These are phyloP conservation scores for Drosophila kuntzei DNA, from an alignment of 2,888 invertebrate genomes.

Conservation along the genomic window DNA sequence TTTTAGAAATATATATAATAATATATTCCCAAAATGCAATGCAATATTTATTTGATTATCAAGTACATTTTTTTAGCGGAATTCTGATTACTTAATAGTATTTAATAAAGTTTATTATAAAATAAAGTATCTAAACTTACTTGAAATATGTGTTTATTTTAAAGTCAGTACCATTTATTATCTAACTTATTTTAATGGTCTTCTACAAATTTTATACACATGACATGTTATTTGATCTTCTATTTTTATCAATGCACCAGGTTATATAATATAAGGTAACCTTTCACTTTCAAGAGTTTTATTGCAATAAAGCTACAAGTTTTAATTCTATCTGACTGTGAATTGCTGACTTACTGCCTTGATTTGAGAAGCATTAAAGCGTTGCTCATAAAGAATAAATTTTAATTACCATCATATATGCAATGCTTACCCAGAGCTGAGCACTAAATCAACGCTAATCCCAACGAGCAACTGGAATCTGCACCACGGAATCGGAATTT, in stretches of 20 bases:
- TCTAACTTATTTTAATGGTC: not conserved
- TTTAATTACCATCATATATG: conserved; percentile 71
- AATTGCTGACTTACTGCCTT: conserved; percentile 26
- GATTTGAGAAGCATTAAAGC: conserved; percentile 23
- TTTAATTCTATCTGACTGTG: not conserved
- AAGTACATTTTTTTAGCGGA: too few species aligned
- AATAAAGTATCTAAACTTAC: too few species aligned
- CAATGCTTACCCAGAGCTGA: conserved; percentile 28
- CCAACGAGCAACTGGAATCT: conserved; percentile 40
- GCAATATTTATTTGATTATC: too few species aligned
- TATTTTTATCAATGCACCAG: not conserved
- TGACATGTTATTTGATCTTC: not conserved
- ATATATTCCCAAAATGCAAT: too few species aligned
- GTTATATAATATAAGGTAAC: not conserved
- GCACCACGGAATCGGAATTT: conserved; percentile 33
- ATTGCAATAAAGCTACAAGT: not conserved
- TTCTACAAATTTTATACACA: not conserved
- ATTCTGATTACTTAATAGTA: too few species aligned
- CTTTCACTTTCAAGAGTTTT: conserved; percentile 13
- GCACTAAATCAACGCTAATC: conserved; percentile 60
- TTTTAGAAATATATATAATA: too few species aligned
- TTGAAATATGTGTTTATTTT: too few species aligned
- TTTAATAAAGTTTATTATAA: too few species aligned
- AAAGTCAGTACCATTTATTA: too few species aligned
- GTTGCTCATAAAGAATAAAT: conserved; percentile 48